Base-by-base conservation (phyloP, 1,140 invertebrate genomes). In the Eriocheir sinensis region DNA sequence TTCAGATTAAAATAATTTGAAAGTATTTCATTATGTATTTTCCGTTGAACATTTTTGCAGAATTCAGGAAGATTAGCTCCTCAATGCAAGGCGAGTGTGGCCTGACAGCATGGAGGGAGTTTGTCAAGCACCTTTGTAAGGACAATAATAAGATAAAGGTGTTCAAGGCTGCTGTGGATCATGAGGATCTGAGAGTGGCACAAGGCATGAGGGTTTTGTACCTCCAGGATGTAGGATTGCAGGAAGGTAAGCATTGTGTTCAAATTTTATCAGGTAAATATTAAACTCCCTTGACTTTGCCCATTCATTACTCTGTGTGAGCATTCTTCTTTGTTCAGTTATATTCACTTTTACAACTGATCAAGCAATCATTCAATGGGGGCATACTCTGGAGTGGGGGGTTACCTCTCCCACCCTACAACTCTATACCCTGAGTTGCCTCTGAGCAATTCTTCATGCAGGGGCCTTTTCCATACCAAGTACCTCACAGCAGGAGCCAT, bases 41-140 rank as follows among this genome's bases (percentile, higher is more conserved):
- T 72, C 27, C 36, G 17, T 85, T n/a, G 0, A 9, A 41, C 41
- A 9, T 40, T 41, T 81, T 83, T 34, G 79, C 90, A 92, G 90
- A 92, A 92, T 92, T 92, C 41, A 34, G 44, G n/a, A 92, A 92
- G 60, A 30, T 92, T 30, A 38, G 32, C 32, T 4, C 36, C 15
- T 81, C 8, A 27, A 27, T 92, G 38, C 38, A 48, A 34, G 90
- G 90, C 3, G 90, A 92, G 3, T 40, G 72, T 92, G 90, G 90
- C 4, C 79, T 92, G 48, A n/a, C 30, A 36, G 90, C 90, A 32
- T 92, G 72, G 90, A 21, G 30, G 36, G 90, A 40, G 38, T n/a
- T 92, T 34, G 60, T 21, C 36, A 41, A 48, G 32, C 90, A 92
- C 17, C 15, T 92, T 38, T 41, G 38, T 15, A 48, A 92, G 38